Conservation (phyloP, 2,888 invertebrate species). For the Eubasilissa splendida region DNA sequence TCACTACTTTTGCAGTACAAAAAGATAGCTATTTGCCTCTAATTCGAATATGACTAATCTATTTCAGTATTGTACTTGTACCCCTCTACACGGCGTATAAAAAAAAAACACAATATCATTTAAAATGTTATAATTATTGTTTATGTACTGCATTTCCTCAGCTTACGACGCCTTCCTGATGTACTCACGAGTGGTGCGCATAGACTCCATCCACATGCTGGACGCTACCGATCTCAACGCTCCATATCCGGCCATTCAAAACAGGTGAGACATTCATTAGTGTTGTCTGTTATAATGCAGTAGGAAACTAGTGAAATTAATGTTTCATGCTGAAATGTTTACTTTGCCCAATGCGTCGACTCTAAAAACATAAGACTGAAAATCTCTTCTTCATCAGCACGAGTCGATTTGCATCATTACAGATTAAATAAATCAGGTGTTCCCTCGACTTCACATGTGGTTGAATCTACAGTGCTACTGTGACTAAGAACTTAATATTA, state of each 20-base stretch:
- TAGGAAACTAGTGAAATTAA: neutral
- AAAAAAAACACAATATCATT: too few species aligned
- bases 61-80: too few species aligned
- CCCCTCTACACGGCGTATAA: too few species aligned
- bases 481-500: too few species aligned
- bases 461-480: too few species aligned
- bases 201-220: conserved; percentile 86
- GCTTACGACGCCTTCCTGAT: conserved; percentile 87
- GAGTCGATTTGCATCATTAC: neutral
- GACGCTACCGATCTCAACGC: conserved; percentile 83
- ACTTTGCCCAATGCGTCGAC: too few species aligned
- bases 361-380: neutral
- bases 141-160: conserved; percentile 63
- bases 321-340: neutral
- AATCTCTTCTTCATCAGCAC: neutral
- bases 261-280: conserved; percentile 62
- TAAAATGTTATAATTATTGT: too few species aligned
- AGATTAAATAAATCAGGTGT: too few species aligned
- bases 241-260: conserved; percentile 82
- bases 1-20: too few species aligned
- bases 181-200: conserved; percentile 85
- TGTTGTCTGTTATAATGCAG: neutral
- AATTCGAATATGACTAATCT: too few species aligned
- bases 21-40: too few species aligned
- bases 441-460: too few species aligned